These are phyloP conservation scores for Melanophora roralis DNA, from an alignment of 2,888 invertebrate species.

Conservation along the genomic window DNA sequence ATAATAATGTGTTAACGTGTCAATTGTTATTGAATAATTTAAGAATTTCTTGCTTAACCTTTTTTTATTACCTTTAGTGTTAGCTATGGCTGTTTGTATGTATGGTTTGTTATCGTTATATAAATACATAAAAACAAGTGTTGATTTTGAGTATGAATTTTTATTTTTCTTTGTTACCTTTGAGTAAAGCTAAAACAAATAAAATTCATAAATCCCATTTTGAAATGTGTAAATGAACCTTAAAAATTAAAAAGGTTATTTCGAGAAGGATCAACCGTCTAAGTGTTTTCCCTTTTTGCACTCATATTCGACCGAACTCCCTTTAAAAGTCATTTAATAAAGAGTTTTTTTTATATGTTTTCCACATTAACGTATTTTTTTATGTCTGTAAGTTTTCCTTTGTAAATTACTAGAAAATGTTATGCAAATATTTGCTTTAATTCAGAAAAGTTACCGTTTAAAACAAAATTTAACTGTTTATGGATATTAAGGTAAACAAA, in stretches of 20 bases:
- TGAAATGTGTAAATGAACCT: too few relatives aligned
- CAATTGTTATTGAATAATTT: constrained; percentile 57
- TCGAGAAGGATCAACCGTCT: too few relatives aligned
- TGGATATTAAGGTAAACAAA: not conserved
- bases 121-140: too few relatives aligned
- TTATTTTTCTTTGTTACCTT: too few relatives aligned
- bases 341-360: too few relatives aligned
- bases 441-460: not conserved
- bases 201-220: too few relatives aligned
- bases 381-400: not conserved
- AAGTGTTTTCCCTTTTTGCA: too few relatives aligned
- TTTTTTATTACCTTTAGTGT: not conserved
- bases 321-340: too few relatives aligned
- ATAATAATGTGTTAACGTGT: constrained; percentile 57
- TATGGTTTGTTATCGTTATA: not conserved
- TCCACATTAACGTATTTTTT: not conserved
- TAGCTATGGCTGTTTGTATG: not conserved
- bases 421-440: constrained; percentile 20
- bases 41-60: constrained; percentile 43
- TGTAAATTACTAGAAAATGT: not conserved
- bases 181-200: too few relatives aligned
- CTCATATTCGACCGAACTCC: too few relatives aligned
- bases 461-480: constrained; percentile 7
- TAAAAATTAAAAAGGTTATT: too few relatives aligned
- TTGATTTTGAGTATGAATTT: too few relatives aligned